Base-by-base conservation (phyloP, 1,140 invertebrate species). In the Brachionus rubens region DNA sequence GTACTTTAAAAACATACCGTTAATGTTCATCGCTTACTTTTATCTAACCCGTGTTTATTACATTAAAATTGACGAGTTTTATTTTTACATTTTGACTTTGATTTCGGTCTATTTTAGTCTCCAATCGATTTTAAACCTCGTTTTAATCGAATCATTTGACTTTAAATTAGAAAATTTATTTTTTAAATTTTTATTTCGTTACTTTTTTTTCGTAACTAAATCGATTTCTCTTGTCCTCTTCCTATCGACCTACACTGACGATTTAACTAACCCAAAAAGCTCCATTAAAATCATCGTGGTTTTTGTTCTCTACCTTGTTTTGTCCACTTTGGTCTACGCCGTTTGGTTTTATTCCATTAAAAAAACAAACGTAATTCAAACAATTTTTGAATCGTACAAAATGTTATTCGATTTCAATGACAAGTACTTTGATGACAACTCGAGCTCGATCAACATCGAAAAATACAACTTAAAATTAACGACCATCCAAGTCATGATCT, bases 111-210 rank as follows among this genome's bases (percentile, higher is more conserved):
- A 65, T 65, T 65, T 43, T 65, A 43, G 59, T 43, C 4, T 65
- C 21, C 36, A 43, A 65, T 24, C 59, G 14, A 46, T 65, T 24
- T 41, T 43, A 43, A 65, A 65, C 24, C 10, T 65, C 12, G 26
- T 65, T 65, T n/a, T 65, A 65, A 43, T 65, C 24, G 59, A 65
- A 41, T 21, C 14, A 19, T 26, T n/a, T 24, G 43, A 41, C 5
- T 41, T 24, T 9, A 43, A 43, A 24, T 65, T 65, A 19, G 41
- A 43, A 40, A 65, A 43, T 65, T 41, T 43, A 65, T 24, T 43
- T 26, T 65, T 65, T 14, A 65, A 65, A 43, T 65, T 65, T 65
- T 65, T 65, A 36, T 65, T 65, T 26, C 16, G 59, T 19, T 65
- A 43, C 33, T 65, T 65, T n/a, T 65, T 65, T 65, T 65, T 65